phyloP scores from a whole-genome alignment of 2,797 vertebrate genomes.

The Myotis findleyi region DNA sequence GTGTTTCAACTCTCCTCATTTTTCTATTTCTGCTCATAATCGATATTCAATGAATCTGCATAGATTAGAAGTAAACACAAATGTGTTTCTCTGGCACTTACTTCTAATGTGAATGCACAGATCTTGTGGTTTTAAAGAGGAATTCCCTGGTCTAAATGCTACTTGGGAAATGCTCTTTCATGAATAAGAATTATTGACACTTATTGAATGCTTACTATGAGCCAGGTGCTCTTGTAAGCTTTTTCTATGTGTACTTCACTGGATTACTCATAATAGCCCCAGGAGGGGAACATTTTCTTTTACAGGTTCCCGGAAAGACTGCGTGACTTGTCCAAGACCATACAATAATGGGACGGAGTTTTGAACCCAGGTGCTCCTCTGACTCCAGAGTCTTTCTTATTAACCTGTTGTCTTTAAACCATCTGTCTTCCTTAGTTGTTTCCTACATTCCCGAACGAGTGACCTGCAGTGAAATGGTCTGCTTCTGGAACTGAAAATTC shows the following conservation, averaged over 20 bases:
- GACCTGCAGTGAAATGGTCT: background rate
- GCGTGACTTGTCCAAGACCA: background rate
- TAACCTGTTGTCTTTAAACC: background rate
- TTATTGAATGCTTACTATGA: background rate
- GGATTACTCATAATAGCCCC: background rate
- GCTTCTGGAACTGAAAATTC: constrained; percentile 46
- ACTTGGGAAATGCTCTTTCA: background rate
- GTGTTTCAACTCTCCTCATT: background rate
- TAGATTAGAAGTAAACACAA: background rate
- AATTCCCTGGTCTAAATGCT: background rate
- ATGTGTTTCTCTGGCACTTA: background rate
- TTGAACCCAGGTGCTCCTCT: background rate
- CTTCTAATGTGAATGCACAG: background rate
- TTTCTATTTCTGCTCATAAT: background rate
- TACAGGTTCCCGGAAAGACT: background rate
- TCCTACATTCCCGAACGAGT: background rate
- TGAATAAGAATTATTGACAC: background rate
- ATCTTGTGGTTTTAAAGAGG: background rate
- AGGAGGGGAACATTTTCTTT: background rate
- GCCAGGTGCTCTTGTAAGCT: background rate
- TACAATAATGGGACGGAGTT: no score
- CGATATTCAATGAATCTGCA: background rate
- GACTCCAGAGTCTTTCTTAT: background rate
- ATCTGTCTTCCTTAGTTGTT: background rate
- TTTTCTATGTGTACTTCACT: background rate